phyloP scores from a whole-genome alignment of 2,888 invertebrate genomes.

The Laothoe populi region DNA sequence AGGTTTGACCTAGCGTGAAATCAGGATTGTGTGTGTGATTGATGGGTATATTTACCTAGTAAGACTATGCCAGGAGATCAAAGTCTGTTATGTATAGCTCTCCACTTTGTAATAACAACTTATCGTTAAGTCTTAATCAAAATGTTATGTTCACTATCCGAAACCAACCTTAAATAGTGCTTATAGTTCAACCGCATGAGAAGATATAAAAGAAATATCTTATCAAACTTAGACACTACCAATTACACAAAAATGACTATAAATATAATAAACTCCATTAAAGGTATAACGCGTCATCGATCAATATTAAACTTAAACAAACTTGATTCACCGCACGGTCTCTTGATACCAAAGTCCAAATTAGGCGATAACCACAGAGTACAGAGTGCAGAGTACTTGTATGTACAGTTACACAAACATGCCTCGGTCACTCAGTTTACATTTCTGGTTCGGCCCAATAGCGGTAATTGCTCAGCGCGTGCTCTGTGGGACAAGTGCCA shows the following conservation, averaged over 20 bases:
- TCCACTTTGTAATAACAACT: too few relatives aligned
- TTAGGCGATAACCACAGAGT: conserved; percentile 40
- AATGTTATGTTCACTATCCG: too few relatives aligned
- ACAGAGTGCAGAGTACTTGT: conserved; percentile 28
- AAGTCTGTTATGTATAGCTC: too few relatives aligned
- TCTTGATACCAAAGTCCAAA: conserved; percentile 35
- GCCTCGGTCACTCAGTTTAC: conserved; percentile 43
- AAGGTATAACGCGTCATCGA: neutral
- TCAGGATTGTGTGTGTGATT: too few relatives aligned
- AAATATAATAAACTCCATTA: neutral
- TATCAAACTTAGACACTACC: neutral
- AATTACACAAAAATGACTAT: neutral
- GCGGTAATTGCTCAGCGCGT: conserved; percentile 62
- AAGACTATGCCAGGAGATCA: too few relatives aligned
- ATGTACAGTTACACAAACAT: conserved; percentile 58
- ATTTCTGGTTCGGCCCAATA: conserved; percentile 55
- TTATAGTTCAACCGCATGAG: too few relatives aligned
- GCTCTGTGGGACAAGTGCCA: conserved; percentile 26
- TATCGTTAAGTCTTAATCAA: too few relatives aligned
- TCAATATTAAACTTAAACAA: conserved; percentile 7
- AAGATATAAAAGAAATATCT: neutral
- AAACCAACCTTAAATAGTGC: too few relatives aligned
- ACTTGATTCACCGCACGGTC: neutral
- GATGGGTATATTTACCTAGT: too few relatives aligned
- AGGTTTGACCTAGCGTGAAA: too few relatives aligned